Evolutionary conservation across 2,113 vertebrate species (phyloP), one percentile per base, ranked within the genome.

Genomic region (Gorsachius goisagi): DNA sequence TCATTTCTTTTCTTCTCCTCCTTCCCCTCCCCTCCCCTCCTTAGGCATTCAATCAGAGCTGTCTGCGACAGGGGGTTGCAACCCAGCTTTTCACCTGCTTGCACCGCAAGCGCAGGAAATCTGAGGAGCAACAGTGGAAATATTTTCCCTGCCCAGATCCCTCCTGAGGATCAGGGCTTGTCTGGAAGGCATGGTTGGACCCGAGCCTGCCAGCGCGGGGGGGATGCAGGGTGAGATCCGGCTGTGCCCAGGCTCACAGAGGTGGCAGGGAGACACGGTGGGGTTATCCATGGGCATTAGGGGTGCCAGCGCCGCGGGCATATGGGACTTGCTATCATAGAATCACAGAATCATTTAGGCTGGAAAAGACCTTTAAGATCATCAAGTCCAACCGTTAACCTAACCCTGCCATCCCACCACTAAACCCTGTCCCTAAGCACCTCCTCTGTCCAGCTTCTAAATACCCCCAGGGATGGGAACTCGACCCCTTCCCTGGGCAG

Each of bases 1-100:
- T 92, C 52, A 88, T 94, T 93, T 95, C 47, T 91, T 88, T 86
- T 60, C 73, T 83, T 66, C 72, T 74, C 59, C 60, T 84, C 52
- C 23, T 69, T 68, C 58, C 45, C 39, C 26, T 82, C 47, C 78
- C 53, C 45, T 81, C 47, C 60, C 9, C n/a, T 92, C 50, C 53
- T 62, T 8, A 62, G 79, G 55, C 82, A 82, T 88, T 97, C 84
- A 93, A 93, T 95, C 95, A 91, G 58, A 90, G 78, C 59, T 88
- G 53, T 44, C 66, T 73, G 60, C 1, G 1, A 75, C 41, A 41
- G 49, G 26, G 20, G 32, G 23, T 27, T 76, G 53, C 55, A 93
- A 88, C 55, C 26, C 63, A 94, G 78, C 20, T 69, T 76, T 83
- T 88, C 81, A 80, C 67, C 59, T 63, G 55, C 88, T 88, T 79